Conservation (phyloP, 2,113 vertebrate genomes). For the Lutjanus erythropterus region DNA sequence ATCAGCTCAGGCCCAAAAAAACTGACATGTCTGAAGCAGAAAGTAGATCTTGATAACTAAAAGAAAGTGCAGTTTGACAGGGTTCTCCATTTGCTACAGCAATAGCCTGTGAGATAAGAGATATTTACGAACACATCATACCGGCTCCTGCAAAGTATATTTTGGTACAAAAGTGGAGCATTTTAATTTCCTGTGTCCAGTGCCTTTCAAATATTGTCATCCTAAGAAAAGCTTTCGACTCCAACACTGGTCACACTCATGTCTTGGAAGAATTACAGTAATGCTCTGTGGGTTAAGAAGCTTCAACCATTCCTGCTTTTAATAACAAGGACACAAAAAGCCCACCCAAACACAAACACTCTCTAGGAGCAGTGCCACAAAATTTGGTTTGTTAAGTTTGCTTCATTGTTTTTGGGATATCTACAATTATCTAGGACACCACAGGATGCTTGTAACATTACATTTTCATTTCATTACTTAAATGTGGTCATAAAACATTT, state of each 20-base stretch:
- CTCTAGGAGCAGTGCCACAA: too few relatives aligned
- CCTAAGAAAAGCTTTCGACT: not conserved
- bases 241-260: not conserved
- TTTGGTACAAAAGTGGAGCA: not conserved
- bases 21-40: not conserved
- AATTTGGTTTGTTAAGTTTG: too few relatives aligned
- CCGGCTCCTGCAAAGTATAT: not conserved
- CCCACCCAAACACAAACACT: too few relatives aligned
- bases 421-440: too few relatives aligned
- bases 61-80: not conserved
- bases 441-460: too few relatives aligned
- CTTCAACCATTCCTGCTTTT: not conserved
- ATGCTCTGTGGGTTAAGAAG: constrained; percentile 7
- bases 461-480: too few relatives aligned
- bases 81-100: not conserved
- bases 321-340: too few relatives aligned
- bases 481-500: too few relatives aligned
- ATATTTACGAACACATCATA: not conserved
- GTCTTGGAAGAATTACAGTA: not conserved
- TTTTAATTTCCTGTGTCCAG: not conserved
- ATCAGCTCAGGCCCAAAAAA: constrained; percentile 10
- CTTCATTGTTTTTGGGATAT: too few relatives aligned
- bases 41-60: constrained; percentile 8
- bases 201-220: not conserved
- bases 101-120: not conserved